Percentiles rank a stretch among this genome's conserved stretches.
These are phyloP conservation scores for Microtus pennsylvanicus DNA, from an alignment of 2,113 vertebrate genomes.

Conservation along the genomic window DNA sequence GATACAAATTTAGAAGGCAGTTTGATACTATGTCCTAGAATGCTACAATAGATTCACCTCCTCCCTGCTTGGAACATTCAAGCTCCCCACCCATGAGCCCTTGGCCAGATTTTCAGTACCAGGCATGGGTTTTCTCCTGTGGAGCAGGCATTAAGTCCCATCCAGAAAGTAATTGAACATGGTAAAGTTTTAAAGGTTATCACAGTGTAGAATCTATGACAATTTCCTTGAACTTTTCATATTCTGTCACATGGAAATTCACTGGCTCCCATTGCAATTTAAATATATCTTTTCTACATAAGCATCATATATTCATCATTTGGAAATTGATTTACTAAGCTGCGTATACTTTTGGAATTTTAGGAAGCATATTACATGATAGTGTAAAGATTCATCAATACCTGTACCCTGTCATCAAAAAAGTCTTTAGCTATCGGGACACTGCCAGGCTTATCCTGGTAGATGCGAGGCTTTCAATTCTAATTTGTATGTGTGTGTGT, in stretches of 20 bases:
- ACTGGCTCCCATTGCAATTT: not conserved
- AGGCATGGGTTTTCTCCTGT: not conserved
- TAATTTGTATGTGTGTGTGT: not conserved
- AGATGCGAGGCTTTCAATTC: constrained; percentile 1
- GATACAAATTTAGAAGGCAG: not conserved
- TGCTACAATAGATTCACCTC: not conserved
- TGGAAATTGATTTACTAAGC: not conserved
- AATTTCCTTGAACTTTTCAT: constrained; percentile 17
- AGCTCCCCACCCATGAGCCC: not conserved
- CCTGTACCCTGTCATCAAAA: not conserved
- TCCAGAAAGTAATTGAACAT: not conserved
- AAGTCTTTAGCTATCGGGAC: not conserved
- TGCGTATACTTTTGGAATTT: not conserved
- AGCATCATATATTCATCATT: not conserved
- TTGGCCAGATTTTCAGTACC: not conserved
- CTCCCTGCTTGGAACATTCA: too few species aligned
- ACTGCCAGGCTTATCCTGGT: not conserved
- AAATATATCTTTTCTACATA: not conserved
- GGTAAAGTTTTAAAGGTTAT: constrained; percentile 6
- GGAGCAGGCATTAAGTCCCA: not conserved
- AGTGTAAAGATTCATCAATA: not conserved
- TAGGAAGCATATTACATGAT: not conserved
- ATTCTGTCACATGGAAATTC: not conserved
- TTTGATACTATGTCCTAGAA: not conserved
- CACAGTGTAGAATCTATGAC: not conserved